phyloP scores from a whole-genome alignment of 2,888 invertebrate genomes.

The Branchellion lobata region DNA sequence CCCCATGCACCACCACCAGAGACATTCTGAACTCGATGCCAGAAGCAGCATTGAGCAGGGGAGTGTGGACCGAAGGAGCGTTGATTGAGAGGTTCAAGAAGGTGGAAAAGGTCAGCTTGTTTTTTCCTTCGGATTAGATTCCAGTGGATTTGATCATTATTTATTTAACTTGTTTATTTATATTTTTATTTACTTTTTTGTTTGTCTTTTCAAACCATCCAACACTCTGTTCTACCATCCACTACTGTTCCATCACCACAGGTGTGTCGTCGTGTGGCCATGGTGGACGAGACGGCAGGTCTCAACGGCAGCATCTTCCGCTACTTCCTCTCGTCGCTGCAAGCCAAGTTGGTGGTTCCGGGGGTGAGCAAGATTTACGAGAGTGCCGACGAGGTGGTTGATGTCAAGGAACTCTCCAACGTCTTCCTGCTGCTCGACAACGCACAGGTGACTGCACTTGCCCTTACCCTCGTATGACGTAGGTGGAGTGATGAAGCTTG shows the following conservation, averaged over 20 bases:
- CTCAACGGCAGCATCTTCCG: slow-evolving; percentile 74
- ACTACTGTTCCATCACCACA: no score
- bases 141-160: background rate
- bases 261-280: slow-evolving; percentile 77
- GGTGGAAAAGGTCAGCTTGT: slow-evolving; percentile 61
- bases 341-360: slow-evolving; percentile 73
- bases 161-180: background rate
- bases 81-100: slow-evolving; percentile 76
- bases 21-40: slow-evolving; percentile 79
- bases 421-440: slow-evolving; percentile 86
- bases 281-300: slow-evolving; percentile 73
- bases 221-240: no score
- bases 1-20: slow-evolving; percentile 64
- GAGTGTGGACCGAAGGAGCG: slow-evolving; percentile 84
- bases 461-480: no score
- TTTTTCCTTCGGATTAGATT: background rate
- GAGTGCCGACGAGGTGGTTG: slow-evolving; percentile 51
- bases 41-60: slow-evolving; percentile 73
- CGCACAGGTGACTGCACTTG: slow-evolving; percentile 65
- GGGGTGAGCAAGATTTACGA: slow-evolving; percentile 63
- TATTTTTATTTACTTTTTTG: background rate
- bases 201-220: no score
- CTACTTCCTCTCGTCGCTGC: slow-evolving; percentile 83
- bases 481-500: no score
- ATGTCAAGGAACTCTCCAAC: slow-evolving; percentile 66